These are phyloP conservation scores for Sciurus carolinensis DNA, from an alignment of 2,797 vertebrate species.

Conservation along the genomic window DNA sequence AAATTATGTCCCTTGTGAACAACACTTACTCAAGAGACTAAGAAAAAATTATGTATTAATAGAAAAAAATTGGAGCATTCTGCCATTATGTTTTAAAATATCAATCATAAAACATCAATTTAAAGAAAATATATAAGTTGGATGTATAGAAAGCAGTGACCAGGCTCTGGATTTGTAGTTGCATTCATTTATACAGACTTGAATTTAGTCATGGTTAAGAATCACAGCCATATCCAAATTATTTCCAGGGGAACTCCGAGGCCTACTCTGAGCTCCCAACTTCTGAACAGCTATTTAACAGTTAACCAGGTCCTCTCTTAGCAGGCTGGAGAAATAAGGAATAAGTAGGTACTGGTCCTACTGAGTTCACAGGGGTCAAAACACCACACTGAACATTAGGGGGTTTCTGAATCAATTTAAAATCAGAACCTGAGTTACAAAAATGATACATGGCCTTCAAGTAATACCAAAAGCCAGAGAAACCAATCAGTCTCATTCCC, in stretches of 20 bases:
- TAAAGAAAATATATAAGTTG: conserved; percentile 20
- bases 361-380: conserved; percentile 40
- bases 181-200: conserved; percentile 58
- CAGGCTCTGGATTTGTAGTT: conserved; percentile 38
- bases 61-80: conserved; percentile 35
- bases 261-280: neutral
- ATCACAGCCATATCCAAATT: conserved; percentile 42
- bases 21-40: conserved; percentile 47
- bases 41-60: conserved; percentile 35
- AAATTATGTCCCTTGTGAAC: conserved; percentile 56
- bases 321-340: conserved; percentile 48
- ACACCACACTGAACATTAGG: conserved; percentile 53
- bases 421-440: conserved; percentile 60
- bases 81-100: conserved; percentile 63
- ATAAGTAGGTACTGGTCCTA: conserved; percentile 24
- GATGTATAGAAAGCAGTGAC: conserved; percentile 37
- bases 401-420: conserved; percentile 64
- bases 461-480: conserved; percentile 43
- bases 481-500: conserved; percentile 61
- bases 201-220: conserved; percentile 47
- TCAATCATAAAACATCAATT: conserved; percentile 51
- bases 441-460: conserved; percentile 17
- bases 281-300: conserved; percentile 38
- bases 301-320: neutral
- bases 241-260: conserved; percentile 11